Evolutionary conservation across 2,113 vertebrate species (phyloP), one percentile per base, ranked within the genome.

Genomic region (Oreochromis tanganicae): DNA sequence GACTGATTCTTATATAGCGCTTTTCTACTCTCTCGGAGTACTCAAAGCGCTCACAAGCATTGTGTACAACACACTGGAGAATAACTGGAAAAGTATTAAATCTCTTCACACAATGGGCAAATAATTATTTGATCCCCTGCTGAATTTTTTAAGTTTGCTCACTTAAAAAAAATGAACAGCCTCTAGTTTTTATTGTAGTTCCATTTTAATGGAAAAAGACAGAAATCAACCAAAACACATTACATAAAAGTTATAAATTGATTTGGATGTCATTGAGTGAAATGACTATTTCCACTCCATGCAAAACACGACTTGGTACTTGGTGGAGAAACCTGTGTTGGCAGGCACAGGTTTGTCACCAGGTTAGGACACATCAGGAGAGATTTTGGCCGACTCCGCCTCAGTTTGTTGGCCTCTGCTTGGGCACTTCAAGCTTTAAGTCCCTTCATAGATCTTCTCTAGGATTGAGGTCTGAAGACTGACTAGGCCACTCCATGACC

Each of bases 131-230:
- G 63, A 41, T 41, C 0, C 36, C 7, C n/a, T 68, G 63, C 12
- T 24, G 63, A 68, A 68, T 68, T 41, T 68, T 41, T 41, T 41
- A 68, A 41, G 63, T 41, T 68, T 68, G 4, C 7, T 68, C 4
- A 0, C 63, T 41, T 68, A 0, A 9, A 41, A 68, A 1, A 68
- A 68, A 68, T 24, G 11, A 68, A 41, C 36, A 14, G n/a, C 36
- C 63, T 68, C 63, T 68, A 41, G 21, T 68, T 68, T 41, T 68
- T 68, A 68, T 68, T 21, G 63, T 68, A 5, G 7, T 14, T 68
- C 12, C 36, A 68, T 68, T 41, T 68, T 21, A 24, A 68, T 9
- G 36, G 63, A 24, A 41, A 41, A 41, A 68, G 63, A 41, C 19
- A 68, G 36, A 68, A 68, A 14, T 9, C 63, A 68, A 41, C 7